A percentile compares a stretch with the other conserved stretches of the same genome.
Conservation (phyloP, 2,888 invertebrate species). For the Masnerella sp. region DNA sequence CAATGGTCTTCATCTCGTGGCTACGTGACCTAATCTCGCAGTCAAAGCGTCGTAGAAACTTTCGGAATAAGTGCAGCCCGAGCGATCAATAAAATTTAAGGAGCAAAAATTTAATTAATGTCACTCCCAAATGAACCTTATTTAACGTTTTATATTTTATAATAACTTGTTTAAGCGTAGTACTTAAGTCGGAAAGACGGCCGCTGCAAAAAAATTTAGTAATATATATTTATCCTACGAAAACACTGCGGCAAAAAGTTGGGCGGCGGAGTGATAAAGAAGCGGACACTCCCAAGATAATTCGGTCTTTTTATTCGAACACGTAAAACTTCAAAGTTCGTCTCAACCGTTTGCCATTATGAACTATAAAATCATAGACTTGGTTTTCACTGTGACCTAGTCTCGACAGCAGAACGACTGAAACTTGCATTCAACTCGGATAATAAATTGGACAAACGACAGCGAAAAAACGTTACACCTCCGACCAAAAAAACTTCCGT, state of each 20-base stretch:
- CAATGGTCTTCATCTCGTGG: slow-evolving; percentile 38
- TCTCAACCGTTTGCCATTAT: slow-evolving; percentile 25
- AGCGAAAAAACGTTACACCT: slow-evolving; percentile 17
- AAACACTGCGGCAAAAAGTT: slow-evolving; percentile 12
- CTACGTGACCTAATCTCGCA: slow-evolving; percentile 60
- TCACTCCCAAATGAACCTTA: slow-evolving; percentile 5
- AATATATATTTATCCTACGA: slow-evolving; percentile 18
- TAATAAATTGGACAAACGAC: slow-evolving; percentile 37
- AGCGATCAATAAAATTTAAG: slow-evolving; percentile 39
- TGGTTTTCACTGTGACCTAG: slow-evolving; percentile 70
- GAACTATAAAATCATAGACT: slow-evolving; percentile 34
- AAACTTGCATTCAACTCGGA: slow-evolving; percentile 33
- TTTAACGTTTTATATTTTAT: neutral
- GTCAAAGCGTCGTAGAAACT: slow-evolving; percentile 35
- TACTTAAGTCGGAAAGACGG: neutral
- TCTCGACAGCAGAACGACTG: slow-evolving; percentile 6
- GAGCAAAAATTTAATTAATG: slow-evolving; percentile 42
- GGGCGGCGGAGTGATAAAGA: slow-evolving; percentile 17
- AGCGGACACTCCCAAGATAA: slow-evolving; percentile 20
- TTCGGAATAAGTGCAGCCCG: slow-evolving; percentile 30
- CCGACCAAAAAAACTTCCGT: slow-evolving; percentile 24
- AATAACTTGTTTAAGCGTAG: slow-evolving; percentile 13
- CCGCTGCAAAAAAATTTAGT: slow-evolving; percentile 7
- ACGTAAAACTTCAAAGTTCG: slow-evolving; percentile 26
- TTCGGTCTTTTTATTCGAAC: slow-evolving; percentile 24